Base-by-base conservation (phyloP, 1,140 invertebrate genomes). In the Heliconius eleuchia region DNA sequence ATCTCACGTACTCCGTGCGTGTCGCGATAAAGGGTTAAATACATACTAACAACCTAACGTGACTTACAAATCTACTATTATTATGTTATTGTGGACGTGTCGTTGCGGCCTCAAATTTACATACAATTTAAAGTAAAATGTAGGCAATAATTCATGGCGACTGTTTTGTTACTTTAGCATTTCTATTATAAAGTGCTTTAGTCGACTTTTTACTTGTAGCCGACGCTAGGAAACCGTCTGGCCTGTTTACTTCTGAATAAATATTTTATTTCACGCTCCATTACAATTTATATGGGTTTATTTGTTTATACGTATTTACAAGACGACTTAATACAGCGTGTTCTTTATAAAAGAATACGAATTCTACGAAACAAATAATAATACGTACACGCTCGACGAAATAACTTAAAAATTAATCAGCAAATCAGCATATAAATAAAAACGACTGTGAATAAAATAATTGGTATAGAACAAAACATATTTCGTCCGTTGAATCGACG, bases 101-200 rank as follows among this genome's bases (percentile, higher is more conserved):
- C 89, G 88, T 82, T 84, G 88, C 86, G 88, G 87, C 88, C 87
- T 83, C 85, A 78, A 87, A 92, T 94, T 94, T 93, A 93, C 92
- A 94, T 94, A 93, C 91, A 91, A 91, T 93, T 93, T 94, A 92
- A 93, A 91, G 91, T 92, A 90, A 94, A 93, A 93, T 91, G 92
- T 91, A 90, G 90, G 85, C 91, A 92, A 93, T 93, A 92, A 90
- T 89, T 94, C 92, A 92, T 86, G 83, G 81, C 89, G 88, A 85
- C 87, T 89, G 90, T 91, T 89, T 82, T 87, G 88, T 91, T 91
- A 46, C 42, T 46, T 89, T 89, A 66, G 60, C 91, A 92, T 92
- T 93, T 93, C 91, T 92, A 91, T 92, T 93, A 93, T 92, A 89
- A 92, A 91, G 87, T 87, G 89, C 89, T 93, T 88, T 86, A 85